Evolutionary conservation across 2,888 invertebrate genomes (phyloP), one percentile per base, ranked within the genome.

Genomic region (Cantharis rufa): DNA sequence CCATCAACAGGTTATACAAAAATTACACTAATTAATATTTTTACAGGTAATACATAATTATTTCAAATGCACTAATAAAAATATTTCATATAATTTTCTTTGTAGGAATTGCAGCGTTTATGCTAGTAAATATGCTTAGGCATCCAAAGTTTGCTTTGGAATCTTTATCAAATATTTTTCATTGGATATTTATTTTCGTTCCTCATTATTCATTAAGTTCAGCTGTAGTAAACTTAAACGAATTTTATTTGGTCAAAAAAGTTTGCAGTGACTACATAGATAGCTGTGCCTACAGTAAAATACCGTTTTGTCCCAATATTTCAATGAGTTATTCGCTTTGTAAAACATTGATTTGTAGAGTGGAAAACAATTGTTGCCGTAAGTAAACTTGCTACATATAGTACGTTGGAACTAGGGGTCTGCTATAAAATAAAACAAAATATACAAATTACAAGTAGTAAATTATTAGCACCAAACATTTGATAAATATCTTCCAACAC

Each of bases 1-100:
- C 94, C 96, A 0, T 92, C 96, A 0, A 90, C 93, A 1, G 96
- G 95, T 9, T 95, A 93, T 86, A 93, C 94, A 0, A 90, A 93
- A 81, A 89, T 94, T 83, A 92, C 93, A 62, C 91, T 95, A 83
- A 87, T 94, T 63, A 94, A 94, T 83, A 90, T 94, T 13, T 89
- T 96, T 74, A 90, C 93, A 77, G 96, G 95, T 94, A 88, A 77
- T 18, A 24, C 21, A 66, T 75, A 18, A 18, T 18, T 18, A 74
- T 62, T 62, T 21, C 15, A 48, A 13, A 48, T 13, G 4, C 13
- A 32, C 4, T 3, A 4, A 48, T 63, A 69, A 0, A 21, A 5
- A 16, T 62, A 18, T 71, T 48, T 18, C 15, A 10, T 13, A 24
- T 48, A 9, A 10, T 24, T 69, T 70, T 73, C 13, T 24, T 81